These are phyloP conservation scores for Eubucco bourcierii DNA, from an alignment of 2,113 vertebrate species.

Conservation along the genomic window DNA sequence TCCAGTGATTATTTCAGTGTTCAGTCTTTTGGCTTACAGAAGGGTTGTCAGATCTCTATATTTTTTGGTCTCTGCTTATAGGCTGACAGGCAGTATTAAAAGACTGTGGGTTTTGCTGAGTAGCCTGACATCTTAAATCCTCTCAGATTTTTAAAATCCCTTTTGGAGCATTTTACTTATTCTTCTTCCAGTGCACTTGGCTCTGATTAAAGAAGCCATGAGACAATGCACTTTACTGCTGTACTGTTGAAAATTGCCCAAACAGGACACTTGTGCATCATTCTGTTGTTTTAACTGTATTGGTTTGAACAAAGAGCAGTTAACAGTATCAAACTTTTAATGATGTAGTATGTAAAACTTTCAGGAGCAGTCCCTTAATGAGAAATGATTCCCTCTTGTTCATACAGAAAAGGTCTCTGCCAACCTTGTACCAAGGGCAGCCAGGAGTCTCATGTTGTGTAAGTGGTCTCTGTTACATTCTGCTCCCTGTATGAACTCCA, in stretches of 20 bases:
- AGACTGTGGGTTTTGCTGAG: neutral
- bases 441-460: neutral
- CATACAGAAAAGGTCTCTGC: neutral
- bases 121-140: neutral
- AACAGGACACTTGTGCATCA: neutral
- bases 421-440: slow-evolving; percentile 53
- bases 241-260: neutral
- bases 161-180: neutral
- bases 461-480: slow-evolving; percentile 24
- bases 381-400: neutral
- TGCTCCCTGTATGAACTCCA: slow-evolving; percentile 1
- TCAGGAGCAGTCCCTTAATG: neutral
- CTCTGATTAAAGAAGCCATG: neutral
- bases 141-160: neutral
- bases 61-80: neutral
- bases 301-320: neutral
- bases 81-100: neutral
- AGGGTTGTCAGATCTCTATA: neutral
- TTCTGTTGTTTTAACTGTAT: neutral
- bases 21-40: neutral
- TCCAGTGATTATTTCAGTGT: neutral
- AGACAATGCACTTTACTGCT: neutral
- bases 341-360: neutral
- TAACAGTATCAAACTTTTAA: neutral
- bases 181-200: neutral